These are phyloP conservation scores for Anastrepha obliqua DNA, from an alignment of 1,140 invertebrate genomes.

Conservation along the genomic window DNA sequence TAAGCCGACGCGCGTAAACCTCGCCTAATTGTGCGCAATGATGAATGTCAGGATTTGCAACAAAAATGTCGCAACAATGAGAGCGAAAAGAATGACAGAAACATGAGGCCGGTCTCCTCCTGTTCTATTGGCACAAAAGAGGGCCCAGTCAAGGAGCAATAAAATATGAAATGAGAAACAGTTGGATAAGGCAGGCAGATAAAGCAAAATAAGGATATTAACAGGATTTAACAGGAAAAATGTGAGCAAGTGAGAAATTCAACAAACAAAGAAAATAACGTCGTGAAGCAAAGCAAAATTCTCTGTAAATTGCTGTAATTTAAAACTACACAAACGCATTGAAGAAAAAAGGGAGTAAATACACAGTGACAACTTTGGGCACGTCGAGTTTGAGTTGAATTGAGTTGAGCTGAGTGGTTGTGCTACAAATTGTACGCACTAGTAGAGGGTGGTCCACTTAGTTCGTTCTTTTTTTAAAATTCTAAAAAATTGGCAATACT, in stretches of 20 bases:
- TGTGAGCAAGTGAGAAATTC: constrained; percentile 11
- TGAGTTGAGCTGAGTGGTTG: not conserved
- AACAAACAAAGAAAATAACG: not conserved
- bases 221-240: constrained; percentile 16
- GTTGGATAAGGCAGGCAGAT: not conserved
- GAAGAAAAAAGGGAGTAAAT: not conserved
- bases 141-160: not conserved
- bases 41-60: constrained; percentile 54
- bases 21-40: constrained; percentile 52
- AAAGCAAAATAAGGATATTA: constrained; percentile 21
- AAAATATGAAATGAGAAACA: not conserved
- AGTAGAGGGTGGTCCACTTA: too few relatives aligned
- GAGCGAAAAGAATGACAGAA: constrained; percentile 20
- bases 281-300: not conserved
- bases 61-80: constrained; percentile 15
- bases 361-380: not conserved
- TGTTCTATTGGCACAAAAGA: not conserved
- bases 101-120: not conserved
- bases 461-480: too few relatives aligned
- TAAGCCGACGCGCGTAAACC: constrained; percentile 54
- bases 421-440: not conserved
- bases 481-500: too few relatives aligned
- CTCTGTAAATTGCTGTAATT: constrained; percentile 54
- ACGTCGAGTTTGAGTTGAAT: not conserved
- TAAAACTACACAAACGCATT: constrained; percentile 45